Conservation (phyloP, 2,113 vertebrate species). For the Oreocharis arfaki region DNA sequence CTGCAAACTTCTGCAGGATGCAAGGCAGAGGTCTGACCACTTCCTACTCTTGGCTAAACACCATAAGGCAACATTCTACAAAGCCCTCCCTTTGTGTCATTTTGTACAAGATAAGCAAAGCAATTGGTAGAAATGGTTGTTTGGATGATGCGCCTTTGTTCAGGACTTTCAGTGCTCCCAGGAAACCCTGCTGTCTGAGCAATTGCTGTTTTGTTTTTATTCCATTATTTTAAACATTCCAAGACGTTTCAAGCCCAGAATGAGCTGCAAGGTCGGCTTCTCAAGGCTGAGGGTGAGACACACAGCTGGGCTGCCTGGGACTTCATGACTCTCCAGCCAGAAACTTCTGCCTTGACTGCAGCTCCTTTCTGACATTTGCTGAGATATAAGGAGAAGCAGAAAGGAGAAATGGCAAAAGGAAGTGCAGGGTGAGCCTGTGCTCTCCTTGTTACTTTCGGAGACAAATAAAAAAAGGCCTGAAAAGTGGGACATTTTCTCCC, state of each 20-base stretch:
- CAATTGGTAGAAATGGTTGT: background rate
- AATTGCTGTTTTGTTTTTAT: background rate
- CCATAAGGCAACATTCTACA: background rate
- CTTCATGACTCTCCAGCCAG: background rate
- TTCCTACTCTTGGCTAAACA: background rate
- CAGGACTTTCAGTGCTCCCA: background rate
- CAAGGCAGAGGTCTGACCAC: background rate
- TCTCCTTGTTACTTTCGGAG: background rate
- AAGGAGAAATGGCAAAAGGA: background rate
- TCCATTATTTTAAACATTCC: background rate
- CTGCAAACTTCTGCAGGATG: background rate
- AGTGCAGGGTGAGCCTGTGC: background rate
- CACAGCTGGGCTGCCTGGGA: background rate
- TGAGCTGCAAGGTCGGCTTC: background rate
- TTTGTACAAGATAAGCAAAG: background rate
- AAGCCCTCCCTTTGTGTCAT: background rate
- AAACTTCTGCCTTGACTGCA: background rate
- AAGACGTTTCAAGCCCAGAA: background rate
- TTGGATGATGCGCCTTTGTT: background rate
- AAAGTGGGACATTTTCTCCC: background rate
- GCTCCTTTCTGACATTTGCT: background rate
- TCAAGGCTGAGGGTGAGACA: background rate
- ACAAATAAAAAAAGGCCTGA: background rate
- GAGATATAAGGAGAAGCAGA: background rate
- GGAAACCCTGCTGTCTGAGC: background rate